Percentiles rank a stretch among this genome's conserved stretches.
Evolutionary conservation across 2,888 invertebrate species (phyloP).

Genomic region (Drosophila melanocephala): DNA sequence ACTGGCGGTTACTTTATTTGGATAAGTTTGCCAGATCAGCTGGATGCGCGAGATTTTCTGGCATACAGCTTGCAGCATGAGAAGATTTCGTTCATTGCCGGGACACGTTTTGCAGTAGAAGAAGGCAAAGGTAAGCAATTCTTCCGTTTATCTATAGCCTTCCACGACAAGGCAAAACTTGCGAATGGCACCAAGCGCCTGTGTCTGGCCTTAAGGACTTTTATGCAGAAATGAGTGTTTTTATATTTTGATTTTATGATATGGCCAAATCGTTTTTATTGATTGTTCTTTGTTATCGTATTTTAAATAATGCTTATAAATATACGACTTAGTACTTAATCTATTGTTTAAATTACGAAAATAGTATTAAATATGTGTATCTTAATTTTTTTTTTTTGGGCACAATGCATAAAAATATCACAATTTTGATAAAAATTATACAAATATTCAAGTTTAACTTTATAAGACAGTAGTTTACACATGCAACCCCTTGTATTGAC

Average conservation of each 20-base stretch:
- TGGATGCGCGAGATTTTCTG: conserved; percentile 85
- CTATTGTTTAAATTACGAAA: conserved; percentile 59
- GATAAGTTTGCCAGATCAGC: conserved; percentile 86
- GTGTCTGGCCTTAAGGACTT: conserved; percentile 83
- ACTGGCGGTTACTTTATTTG: conserved; percentile 88
- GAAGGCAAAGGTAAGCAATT: conserved; percentile 82
- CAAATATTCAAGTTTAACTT: conserved; percentile 57
- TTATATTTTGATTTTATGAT: conserved; percentile 37
- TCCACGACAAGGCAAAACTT: conserved; percentile 85
- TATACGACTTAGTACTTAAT: conserved; percentile 63
- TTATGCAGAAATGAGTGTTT: conserved; percentile 35
- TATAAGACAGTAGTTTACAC: conserved; percentile 45
- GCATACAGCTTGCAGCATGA: conserved; percentile 84
- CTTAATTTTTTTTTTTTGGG: conserved; percentile 61
- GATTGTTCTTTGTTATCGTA: conserved; percentile 56
- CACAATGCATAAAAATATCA: conserved; percentile 78
- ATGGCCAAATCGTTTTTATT: conserved; percentile 66
- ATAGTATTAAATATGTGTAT: conserved; percentile 39
- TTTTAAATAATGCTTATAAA: conserved; percentile 67
- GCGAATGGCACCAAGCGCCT: conserved; percentile 78
- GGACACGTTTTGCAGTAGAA: conserved; percentile 84
- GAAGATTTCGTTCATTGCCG: conserved; percentile 86
- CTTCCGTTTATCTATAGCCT: conserved; percentile 86
- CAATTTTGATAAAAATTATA: conserved; percentile 69
- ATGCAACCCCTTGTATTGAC: conserved; percentile 13